phyloP scores from a whole-genome alignment of 2,888 invertebrate species.

The Ormyrus thymus region DNA sequence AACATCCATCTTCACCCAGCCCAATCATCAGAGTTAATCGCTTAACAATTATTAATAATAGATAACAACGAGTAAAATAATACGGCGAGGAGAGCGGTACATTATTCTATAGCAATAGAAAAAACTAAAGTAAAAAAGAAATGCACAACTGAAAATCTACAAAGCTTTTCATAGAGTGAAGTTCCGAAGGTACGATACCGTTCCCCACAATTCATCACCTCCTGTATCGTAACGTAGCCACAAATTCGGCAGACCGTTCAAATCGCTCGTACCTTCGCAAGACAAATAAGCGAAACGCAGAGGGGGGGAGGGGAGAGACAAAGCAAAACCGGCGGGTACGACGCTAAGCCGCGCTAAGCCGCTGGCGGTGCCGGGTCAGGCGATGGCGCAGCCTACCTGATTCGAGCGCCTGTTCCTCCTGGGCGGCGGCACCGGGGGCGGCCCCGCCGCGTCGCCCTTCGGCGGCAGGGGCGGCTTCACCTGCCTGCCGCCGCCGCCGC shows the following conservation, averaged over 20 bases:
- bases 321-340: no score
- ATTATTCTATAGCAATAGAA: neutral
- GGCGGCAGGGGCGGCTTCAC: conserved; percentile 82
- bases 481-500: conserved; percentile 36
- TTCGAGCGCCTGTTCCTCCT: conserved; percentile 76
- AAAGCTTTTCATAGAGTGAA: neutral
- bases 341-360: no score
- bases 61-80: neutral
- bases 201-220: no score
- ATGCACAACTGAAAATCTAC: neutral
- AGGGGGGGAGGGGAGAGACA: no score
- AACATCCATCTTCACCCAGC: conserved; percentile 31
- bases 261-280: no score
- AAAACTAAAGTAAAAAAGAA: neutral
- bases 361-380: conserved; percentile 58
- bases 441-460: conserved; percentile 78
- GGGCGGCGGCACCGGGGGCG: conserved; percentile 81
- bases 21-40: neutral
- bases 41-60: neutral
- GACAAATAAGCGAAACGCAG: no score
- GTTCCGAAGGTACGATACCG: no score
- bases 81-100: neutral
- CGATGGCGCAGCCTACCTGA: conserved; percentile 73
- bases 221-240: no score
- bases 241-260: no score